These are phyloP conservation scores for Sapayoa aenigma DNA, from an alignment of 2,113 vertebrate genomes.

Conservation along the genomic window DNA sequence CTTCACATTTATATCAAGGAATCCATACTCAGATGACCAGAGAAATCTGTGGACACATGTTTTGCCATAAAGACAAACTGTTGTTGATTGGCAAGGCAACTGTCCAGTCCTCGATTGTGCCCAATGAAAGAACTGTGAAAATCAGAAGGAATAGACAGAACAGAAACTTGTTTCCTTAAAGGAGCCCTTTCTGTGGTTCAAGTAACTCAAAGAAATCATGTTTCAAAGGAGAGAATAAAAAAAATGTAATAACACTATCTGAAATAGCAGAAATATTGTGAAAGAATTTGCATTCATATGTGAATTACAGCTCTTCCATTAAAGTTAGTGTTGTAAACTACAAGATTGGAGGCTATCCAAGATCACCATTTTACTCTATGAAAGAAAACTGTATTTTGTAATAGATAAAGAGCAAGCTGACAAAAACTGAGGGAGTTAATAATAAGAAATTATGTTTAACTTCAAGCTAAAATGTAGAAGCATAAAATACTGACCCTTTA, in stretches of 20 bases:
- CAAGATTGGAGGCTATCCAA: neutral
- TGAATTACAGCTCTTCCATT: neutral
- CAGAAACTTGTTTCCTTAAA: neutral
- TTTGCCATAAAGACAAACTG: neutral
- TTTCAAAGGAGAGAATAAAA: neutral
- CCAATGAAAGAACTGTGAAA: neutral
- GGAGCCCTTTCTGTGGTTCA: neutral
- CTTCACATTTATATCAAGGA: neutral
- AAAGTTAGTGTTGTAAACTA: neutral
- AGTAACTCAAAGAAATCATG: neutral
- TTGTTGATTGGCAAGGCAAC: neutral
- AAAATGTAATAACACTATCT: neutral
- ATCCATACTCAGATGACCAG: neutral
- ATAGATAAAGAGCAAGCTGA: neutral
- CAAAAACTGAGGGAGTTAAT: neutral
- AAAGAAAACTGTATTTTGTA: neutral
- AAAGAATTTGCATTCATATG: neutral
- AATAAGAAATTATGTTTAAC: neutral
- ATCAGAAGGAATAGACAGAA: neutral
- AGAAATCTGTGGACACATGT: fast-evolving
- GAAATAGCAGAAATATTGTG: neutral
- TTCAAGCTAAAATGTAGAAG: neutral
- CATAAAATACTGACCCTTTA: neutral
- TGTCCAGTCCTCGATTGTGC: neutral
- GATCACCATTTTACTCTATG: neutral